Conservation (phyloP, 2,888 invertebrate species). For the Agrochola lychnidis region DNA sequence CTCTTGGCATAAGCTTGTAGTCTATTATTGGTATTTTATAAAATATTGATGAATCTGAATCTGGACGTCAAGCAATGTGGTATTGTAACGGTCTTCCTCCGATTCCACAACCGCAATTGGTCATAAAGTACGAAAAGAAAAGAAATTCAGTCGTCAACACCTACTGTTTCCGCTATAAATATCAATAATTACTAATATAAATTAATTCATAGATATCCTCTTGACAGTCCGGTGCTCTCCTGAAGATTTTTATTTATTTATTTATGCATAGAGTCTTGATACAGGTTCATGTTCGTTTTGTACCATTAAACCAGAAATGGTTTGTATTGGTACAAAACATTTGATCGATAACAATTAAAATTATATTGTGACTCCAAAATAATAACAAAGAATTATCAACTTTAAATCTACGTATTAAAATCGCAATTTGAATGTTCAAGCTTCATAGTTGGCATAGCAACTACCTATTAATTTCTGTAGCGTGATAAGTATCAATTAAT, state of each 20-base stretch:
- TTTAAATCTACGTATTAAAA: background rate
- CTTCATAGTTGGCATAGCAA: slow-evolving; percentile 9
- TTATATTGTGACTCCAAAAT: too few species aligned
- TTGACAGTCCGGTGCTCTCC: too few species aligned
- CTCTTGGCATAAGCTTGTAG: background rate
- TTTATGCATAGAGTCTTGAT: too few species aligned
- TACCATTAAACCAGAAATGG: too few species aligned
- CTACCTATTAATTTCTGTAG: slow-evolving; percentile 33
- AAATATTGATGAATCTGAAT: background rate
- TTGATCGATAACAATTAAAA: too few species aligned
- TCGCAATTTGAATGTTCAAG: background rate
- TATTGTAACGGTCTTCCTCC: background rate
- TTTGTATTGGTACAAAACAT: too few species aligned
- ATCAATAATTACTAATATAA: slow-evolving; percentile 5
- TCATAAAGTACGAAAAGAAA: slow-evolving; percentile 11
- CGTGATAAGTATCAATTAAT: slow-evolving; percentile 65
- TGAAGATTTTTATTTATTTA: too few species aligned
- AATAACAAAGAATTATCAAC: slow-evolving; percentile 2
- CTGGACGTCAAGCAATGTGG: background rate
- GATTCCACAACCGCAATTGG: background rate
- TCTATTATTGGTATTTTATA: background rate
- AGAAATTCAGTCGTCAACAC: slow-evolving; percentile 3
- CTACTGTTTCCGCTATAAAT: slow-evolving; percentile 19
- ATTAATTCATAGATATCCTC: background rate
- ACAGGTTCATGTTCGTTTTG: too few species aligned